Evolutionary conservation across 2,888 invertebrate species (phyloP), one percentile per base, ranked within the genome.

Genomic region (Cephus pygmeus): DNA sequence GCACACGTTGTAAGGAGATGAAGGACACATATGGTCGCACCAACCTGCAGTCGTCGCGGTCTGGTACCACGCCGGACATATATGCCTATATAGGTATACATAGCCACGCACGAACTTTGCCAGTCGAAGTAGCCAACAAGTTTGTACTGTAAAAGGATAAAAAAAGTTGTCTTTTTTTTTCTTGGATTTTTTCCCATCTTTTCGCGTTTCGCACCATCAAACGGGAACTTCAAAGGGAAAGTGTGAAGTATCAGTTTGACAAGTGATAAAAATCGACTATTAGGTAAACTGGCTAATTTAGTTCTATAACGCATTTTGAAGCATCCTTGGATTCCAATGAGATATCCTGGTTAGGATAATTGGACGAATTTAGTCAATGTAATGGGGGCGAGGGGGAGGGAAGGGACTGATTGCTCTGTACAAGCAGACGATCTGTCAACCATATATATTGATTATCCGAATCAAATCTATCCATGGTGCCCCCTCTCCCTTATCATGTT

Each of bases 11-110:
- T 69, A 76, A 76, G 76, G 69, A 69, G 76, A 76, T 36, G 68
- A 73, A 68, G 73, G 35, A 68, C 73, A n/a, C 77, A 76, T 36
- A 73, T 76, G 76, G 76, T 76, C 76, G n/a, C 71, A 73, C 56
- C 73, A 34, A 34, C 15, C 35, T 35, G 12, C 34, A 73, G 23
- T 73, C 30, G 56, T 15, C 40, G 30, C 9, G 36, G 31, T 33
- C 36, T 12, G 31, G 3, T 73, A 33, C 15, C 34, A 73, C 9
- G 15, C 23, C 6, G 40, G 9, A 15, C 40, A 9, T 2, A 56
- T 6, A 15, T 12, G 12, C 40, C 40, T 6, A 6, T 56, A 56
- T 56, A 56, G 40, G 23, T 56, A 56, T 56, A 56, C 23, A 2
- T 1, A 56, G 23, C 1, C 40, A 56, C 9, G 23, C 40, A 56